Conservation (phyloP, 1,140 invertebrate genomes). For the Drosophila melanogaster region Release_6_plus_ISO1_MT NC_004354.4:9709501-9710000, state of each 20-base stretch:
- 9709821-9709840: constrained; percentile 59
- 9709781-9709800: constrained; percentile 46
- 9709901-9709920: constrained; percentile 10
- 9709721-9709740: background rate
- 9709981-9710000: constrained; percentile 15
- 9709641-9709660: background rate
- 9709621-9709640: background rate
- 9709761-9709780: constrained; percentile 32
- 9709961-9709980: background rate
- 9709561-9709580: background rate
- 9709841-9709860: constrained; percentile 78
- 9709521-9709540: too few relatives aligned
- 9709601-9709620: background rate
- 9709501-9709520: background rate
- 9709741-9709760: background rate
- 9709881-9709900: too few relatives aligned
- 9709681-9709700: constrained; percentile 37
- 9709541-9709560: background rate
- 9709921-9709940: constrained; percentile 52
- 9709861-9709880: constrained; percentile 50
- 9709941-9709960: constrained; percentile 7
- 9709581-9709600: background rate
- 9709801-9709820: constrained; percentile 46
- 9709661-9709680: background rate
- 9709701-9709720: background rate